A percentile compares a stretch with the other conserved stretches of the same genome.
Conservation (phyloP, 2,888 invertebrate species). For the Eudemis profundana region DNA sequence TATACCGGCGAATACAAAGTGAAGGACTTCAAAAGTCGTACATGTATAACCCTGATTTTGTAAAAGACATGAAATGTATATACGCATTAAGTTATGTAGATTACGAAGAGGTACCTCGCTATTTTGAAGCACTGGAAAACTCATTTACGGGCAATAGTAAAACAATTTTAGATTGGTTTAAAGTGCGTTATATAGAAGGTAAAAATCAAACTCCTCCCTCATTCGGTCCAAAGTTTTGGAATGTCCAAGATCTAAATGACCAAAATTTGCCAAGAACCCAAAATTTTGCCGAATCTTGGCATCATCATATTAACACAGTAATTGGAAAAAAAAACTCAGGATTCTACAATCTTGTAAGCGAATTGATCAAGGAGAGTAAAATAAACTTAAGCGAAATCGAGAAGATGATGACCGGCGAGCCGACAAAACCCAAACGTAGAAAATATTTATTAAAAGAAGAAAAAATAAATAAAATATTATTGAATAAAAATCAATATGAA, state of each 20-base stretch:
- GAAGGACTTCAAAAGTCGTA: no score
- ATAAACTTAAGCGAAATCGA: slow-evolving; percentile 7
- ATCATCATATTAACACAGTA: slow-evolving; percentile 10
- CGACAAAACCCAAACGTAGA: slow-evolving; percentile 2
- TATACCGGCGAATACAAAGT: no score
- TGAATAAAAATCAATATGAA: slow-evolving; percentile 25
- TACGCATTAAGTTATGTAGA: no score
- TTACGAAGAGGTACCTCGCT: no score
- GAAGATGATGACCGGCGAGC: not conserved
- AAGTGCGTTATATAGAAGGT: slow-evolving; percentile 2
- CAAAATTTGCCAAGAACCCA: slow-evolving; percentile 9
- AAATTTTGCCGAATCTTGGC: slow-evolving; percentile 6
- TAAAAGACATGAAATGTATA: no score
- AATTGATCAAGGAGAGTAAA: not conserved
- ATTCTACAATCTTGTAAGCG: slow-evolving; percentile 5
- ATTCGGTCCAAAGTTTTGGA: no score
- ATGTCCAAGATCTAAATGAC: not conserved
- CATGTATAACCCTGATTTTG: no score
- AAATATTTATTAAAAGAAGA: slow-evolving; percentile 7
- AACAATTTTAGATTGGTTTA: slow-evolving; percentile 1
- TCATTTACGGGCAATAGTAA: slow-evolving; percentile 13
- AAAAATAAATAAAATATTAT: slow-evolving; percentile 16
- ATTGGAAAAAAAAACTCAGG: slow-evolving; percentile 8
- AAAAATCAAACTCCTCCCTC: not conserved
- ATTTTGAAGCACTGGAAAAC: no score